Evolutionary conservation across 30 jellyfish, hydroid and myxozoan species (phyloP).

Genomic region (Sanderia malayensis): DNA sequence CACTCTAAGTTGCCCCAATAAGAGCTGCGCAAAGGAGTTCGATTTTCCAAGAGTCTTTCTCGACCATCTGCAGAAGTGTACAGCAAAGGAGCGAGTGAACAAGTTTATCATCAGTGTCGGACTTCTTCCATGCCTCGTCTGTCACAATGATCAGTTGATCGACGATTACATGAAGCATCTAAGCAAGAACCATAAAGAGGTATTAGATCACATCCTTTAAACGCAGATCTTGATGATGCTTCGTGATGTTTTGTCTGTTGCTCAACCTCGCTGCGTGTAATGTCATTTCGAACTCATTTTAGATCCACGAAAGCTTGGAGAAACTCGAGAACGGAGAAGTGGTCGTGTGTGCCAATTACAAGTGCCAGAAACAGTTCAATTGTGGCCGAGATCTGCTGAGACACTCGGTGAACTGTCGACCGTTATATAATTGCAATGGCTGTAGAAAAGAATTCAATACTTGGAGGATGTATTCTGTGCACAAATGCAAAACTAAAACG

Average conservation of each 20-base stretch:
- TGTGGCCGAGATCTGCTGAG: constrained; percentile 6
- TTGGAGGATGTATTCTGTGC: constrained; percentile 4
- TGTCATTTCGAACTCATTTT: background rate
- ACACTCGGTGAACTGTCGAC: constrained; percentile 37
- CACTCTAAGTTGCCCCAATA: background rate
- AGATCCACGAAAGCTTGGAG: background rate
- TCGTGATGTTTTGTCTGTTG: too few relatives aligned
- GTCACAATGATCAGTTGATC: background rate
- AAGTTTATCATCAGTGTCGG: background rate
- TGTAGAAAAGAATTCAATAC: constrained; percentile 30
- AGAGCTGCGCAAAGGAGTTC: background rate
- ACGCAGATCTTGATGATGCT: too few relatives aligned
- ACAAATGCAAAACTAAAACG: constrained; percentile 24
- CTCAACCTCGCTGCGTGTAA: too few relatives aligned
- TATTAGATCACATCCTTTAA: too few relatives aligned
- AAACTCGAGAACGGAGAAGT: background rate
- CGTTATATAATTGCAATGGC: constrained; percentile 19
- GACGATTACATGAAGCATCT: background rate
- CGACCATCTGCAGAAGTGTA: background rate
- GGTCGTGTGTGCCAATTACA: background rate
- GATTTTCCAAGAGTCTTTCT: background rate
- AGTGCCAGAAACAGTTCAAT: background rate
- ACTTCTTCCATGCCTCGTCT: background rate
- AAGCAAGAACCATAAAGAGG: background rate
- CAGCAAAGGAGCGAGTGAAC: background rate